Conservation (phyloP, 2,888 invertebrate species). For the Rutpela maculata region DNA sequence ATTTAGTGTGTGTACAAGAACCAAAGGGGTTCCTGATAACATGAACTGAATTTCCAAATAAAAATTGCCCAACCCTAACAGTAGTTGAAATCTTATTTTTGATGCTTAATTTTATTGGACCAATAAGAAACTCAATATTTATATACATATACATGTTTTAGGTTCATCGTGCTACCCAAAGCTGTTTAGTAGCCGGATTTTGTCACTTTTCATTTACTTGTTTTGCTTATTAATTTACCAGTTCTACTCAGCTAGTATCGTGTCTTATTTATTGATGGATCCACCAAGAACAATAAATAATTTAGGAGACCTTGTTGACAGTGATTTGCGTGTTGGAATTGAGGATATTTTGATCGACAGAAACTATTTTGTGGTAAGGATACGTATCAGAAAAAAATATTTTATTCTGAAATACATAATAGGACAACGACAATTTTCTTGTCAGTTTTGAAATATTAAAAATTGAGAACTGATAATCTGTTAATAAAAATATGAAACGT, state of each 20-base stretch:
- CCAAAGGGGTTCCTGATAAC: no score
- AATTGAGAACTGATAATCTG: neutral
- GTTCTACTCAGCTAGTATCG: conserved; percentile 83
- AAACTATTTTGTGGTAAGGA: conserved; percentile 79
- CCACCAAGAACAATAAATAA: conserved; percentile 79
- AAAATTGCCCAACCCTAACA: no score
- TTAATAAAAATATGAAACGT: neutral
- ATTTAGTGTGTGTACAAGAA: no score
- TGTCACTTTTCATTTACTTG: conserved; percentile 68
- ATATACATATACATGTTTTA: conserved; percentile 45
- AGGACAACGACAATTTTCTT: neutral
- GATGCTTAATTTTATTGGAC: no score
- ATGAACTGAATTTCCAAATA: no score
- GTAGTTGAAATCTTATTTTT: no score
- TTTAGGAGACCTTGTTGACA: conserved; percentile 77
- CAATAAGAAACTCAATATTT: conserved; percentile 11
- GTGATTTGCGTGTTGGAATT: conserved; percentile 78
- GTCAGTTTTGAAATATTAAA: neutral
- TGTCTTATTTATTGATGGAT: conserved; percentile 80
- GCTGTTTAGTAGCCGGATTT: conserved; percentile 63
- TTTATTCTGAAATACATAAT: conserved; percentile 16
- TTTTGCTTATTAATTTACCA: conserved; percentile 81
- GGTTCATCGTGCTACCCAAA: conserved; percentile 63
- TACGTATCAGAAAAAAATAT: neutral
- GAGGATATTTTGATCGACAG: conserved; percentile 80